Evolutionary conservation across 1,140 invertebrate species (phyloP).

Genomic region (Leptonema lineaticorne): DNA sequence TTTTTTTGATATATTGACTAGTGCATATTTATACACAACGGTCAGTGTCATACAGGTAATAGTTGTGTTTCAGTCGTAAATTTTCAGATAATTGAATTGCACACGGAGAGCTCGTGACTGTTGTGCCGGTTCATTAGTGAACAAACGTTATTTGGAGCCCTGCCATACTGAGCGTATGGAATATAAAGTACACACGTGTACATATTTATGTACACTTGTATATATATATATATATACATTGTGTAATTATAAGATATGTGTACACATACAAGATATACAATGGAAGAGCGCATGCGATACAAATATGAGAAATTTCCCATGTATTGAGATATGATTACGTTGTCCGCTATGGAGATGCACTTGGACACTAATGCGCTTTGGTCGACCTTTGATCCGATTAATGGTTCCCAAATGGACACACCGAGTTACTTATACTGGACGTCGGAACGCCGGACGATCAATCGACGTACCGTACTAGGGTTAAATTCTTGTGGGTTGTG

Average conservation of each 20-base stretch:
- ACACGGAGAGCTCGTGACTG: background rate
- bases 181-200: background rate
- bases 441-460: too few relatives aligned
- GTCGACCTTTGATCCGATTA: background rate
- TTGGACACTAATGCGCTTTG: background rate
- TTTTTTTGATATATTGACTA: too few relatives aligned
- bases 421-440: too few relatives aligned
- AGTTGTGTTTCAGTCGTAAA: too few relatives aligned
- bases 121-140: background rate
- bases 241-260: too few relatives aligned
- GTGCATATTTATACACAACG: too few relatives aligned
- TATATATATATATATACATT: background rate
- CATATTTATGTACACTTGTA: background rate
- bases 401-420: background rate
- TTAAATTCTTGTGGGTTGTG: too few relatives aligned
- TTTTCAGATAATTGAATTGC: background rate
- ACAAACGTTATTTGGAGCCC: background rate
- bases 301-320: too few relatives aligned
- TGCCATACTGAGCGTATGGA: background rate
- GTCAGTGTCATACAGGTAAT: too few relatives aligned
- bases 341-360: background rate
- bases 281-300: too few relatives aligned
- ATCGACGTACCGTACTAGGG: too few relatives aligned
- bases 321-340: background rate
- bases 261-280: background rate